Conservation (phyloP, 2,113 vertebrate species). For the Dryoscopus gambensis region DNA sequence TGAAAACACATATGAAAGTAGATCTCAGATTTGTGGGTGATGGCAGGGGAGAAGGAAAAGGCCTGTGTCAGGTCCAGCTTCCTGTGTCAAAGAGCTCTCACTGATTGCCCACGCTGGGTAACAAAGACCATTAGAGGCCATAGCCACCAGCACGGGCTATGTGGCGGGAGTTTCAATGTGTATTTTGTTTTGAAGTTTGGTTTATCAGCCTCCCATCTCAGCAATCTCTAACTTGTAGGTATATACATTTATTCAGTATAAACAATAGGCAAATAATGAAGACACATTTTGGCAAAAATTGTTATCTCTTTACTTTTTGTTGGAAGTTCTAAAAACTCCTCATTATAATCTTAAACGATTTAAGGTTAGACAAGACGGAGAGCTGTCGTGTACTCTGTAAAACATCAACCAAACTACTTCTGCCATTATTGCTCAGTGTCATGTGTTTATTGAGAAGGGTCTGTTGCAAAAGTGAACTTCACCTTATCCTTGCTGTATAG, state of each 20-base stretch:
- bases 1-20: not conserved
- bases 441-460: not conserved
- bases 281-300: not conserved
- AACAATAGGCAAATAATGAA: not conserved
- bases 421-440: not conserved
- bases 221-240: not conserved
- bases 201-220: not conserved
- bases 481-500: not conserved
- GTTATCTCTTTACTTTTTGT: not conserved
- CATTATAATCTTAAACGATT: not conserved
- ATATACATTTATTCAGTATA: not conserved
- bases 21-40: not conserved
- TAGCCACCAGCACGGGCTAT: accelerated
- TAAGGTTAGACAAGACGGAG: not conserved
- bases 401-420: not conserved
- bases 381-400: not conserved
- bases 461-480: not conserved
- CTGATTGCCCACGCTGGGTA: not conserved
- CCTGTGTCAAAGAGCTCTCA: not conserved
- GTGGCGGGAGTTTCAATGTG: not conserved
- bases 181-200: not conserved
- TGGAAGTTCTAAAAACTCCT: not conserved
- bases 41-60: not conserved
- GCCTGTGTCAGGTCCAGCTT: not conserved
- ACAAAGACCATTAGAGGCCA: not conserved